These are phyloP conservation scores for Amphilophus citrinellus DNA, from an alignment of 2,113 vertebrate species.

Conservation along the genomic window DNA sequence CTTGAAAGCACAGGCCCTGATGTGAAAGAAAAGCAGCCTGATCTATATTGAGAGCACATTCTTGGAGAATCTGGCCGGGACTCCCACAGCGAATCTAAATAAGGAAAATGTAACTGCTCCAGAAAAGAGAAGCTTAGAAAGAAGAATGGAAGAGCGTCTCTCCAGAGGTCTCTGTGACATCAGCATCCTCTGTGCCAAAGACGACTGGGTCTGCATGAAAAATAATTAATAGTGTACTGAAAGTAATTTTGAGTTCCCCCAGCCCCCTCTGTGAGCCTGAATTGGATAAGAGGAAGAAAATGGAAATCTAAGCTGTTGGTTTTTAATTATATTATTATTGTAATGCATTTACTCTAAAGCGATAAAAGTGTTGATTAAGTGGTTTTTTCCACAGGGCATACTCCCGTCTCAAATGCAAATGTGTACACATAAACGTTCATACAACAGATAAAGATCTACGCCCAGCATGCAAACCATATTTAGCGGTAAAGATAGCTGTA, in stretches of 20 bases:
- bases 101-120: too few species aligned
- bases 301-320: neutral
- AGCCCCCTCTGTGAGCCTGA: too few species aligned
- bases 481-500: neutral
- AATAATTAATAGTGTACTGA: neutral
- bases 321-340: neutral
- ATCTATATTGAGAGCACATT: too few species aligned
- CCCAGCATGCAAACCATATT: neutral
- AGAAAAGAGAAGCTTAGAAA: too few species aligned
- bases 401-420: neutral
- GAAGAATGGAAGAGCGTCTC: too few species aligned
- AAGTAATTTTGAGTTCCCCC: neutral
- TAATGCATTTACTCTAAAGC: too few species aligned
- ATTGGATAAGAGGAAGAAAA: too few species aligned
- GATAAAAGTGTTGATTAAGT: neutral
- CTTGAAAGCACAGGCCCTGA: too few species aligned
- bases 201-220: neutral
- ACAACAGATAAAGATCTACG: conserved; percentile 13
- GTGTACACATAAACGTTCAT: conserved; percentile 9
- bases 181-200: neutral
- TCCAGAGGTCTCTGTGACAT: neutral
- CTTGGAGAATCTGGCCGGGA: too few species aligned
- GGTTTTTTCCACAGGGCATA: neutral
- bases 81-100: too few species aligned
- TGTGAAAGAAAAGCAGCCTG: too few species aligned